phyloP scores from a whole-genome alignment of 1,140 invertebrate species.

The Hermetia illucens region DNA sequence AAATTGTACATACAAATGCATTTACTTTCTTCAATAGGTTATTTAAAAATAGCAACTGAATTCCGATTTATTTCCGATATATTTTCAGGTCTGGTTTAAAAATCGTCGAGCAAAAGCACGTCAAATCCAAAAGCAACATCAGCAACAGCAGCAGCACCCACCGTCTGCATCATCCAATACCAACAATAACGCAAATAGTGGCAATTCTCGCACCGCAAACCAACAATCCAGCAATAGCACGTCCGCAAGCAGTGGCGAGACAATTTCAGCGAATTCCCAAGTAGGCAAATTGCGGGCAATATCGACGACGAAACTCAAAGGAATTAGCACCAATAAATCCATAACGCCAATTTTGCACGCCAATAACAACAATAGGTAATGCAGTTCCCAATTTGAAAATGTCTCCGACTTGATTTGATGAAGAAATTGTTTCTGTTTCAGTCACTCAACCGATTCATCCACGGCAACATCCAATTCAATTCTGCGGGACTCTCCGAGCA shows the following conservation, averaged over 20 bases:
- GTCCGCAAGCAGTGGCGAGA: not conserved
- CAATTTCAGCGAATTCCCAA: not conserved
- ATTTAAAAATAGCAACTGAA: not conserved
- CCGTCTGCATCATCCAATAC: not conserved
- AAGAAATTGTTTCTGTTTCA: not conserved
- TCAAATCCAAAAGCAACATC: conserved; percentile 56
- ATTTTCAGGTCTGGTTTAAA: conserved; percentile 88
- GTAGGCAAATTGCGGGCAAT: conserved; percentile 2
- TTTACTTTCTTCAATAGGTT: no score
- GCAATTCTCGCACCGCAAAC: not conserved
- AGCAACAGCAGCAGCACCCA: not conserved
- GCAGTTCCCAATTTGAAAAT: not conserved
- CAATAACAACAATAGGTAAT: not conserved
- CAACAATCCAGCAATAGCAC: not conserved
- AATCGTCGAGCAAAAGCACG: conserved; percentile 84
- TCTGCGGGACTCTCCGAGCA: not conserved
- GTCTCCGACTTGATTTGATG: not conserved
- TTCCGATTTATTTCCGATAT: not conserved
- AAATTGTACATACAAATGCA: no score
- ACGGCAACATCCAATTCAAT: not conserved
- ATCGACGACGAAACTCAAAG: conserved; percentile 3
- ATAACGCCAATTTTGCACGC: not conserved
- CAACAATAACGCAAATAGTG: not conserved
- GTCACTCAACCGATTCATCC: not conserved
- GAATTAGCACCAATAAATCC: no score